Base-by-base conservation (phyloP, 2,113 vertebrate genomes). In the Takifugu bimaculatus region DNA sequence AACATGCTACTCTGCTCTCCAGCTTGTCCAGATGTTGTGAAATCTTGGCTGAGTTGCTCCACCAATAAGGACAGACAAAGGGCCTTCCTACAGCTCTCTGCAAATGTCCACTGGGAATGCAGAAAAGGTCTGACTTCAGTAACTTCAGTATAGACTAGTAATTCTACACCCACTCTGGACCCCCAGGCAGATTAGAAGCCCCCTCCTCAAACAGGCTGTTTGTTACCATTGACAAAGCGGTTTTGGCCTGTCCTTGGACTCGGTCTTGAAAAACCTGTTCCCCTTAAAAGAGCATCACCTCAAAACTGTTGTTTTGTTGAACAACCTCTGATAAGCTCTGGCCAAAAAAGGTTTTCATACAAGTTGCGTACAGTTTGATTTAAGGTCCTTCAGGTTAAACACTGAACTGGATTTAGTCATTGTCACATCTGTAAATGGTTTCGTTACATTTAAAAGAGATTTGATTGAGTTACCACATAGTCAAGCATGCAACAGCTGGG, bases 151-250 rank as follows among this genome's bases (percentile, higher is more conserved):
- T 74, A 35, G 68, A 66, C 45, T 58, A 45, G 87, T 87, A 91
- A 90, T 82, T 74, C 64, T 85, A 90, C 72, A 89, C 83, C 84
- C 71, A 72, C 72, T 67, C 53, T 58, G 73, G 69, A 87, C 74
- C 74, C 68, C 70, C 62, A 74, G 59, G 63, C 70, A 78, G 70
- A 73, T 64, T 75, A 84, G 72, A 75, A 75, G 66, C 79, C 72
- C 72, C 71, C 79, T 84, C 87, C 85, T 91, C 85, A 90, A 90
- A 90, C 75, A 59, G 70, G 53, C 77, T 55, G 75, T 87, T 89
- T 88, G 82, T 90, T 87, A 84, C 86, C 79, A 85, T 89, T 88
- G 85, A 89, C 88, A 87, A 79, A 70, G 79, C 74, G 66, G 83
- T 77, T 70, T 68, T 54, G 51, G 77, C 67, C 80, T 55, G 44